phyloP scores from a whole-genome alignment of 1,140 invertebrate species.

The Saccostrea cuccullata region DNA sequence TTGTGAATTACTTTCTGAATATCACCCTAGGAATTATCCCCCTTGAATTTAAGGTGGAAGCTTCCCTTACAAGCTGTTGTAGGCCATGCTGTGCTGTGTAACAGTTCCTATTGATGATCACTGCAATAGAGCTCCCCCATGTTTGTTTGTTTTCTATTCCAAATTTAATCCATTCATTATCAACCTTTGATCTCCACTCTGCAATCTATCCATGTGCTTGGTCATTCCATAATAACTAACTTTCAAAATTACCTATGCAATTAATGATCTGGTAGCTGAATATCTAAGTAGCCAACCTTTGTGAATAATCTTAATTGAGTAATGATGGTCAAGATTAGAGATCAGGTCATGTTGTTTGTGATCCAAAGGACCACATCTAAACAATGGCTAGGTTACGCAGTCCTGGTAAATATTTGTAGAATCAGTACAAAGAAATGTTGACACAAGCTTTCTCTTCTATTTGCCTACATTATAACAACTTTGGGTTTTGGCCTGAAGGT shows the following conservation, averaged over 20 bases:
- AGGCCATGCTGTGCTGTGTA: neutral
- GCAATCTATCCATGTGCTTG: slow-evolving; percentile 6
- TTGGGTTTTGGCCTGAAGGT: slow-evolving; percentile 22
- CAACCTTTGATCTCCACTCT: neutral
- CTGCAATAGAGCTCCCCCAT: neutral
- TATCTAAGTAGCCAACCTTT: slow-evolving; percentile 24
- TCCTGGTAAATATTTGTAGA: slow-evolving; percentile 19
- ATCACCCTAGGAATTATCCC: neutral
- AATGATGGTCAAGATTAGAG: slow-evolving; percentile 35
- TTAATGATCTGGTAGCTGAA: slow-evolving; percentile 12
- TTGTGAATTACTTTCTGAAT: neutral
- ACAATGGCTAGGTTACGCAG: slow-evolving; percentile 9
- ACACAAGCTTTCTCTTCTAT: slow-evolving; percentile 31
- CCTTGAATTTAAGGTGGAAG: neutral
- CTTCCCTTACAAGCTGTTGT: slow-evolving; percentile 16
- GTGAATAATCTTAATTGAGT: slow-evolving; percentile 34
- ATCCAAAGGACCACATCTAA: slow-evolving; percentile 28
- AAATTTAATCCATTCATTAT: slow-evolving; percentile 27
- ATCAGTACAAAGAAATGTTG: slow-evolving; percentile 33
- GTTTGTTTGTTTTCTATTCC: slow-evolving; percentile 35
- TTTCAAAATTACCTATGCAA: slow-evolving; percentile 9
- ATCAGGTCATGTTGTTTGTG: slow-evolving; percentile 30
- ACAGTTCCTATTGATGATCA: slow-evolving; percentile 21
- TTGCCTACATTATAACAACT: slow-evolving; percentile 31
- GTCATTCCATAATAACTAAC: slow-evolving; percentile 10